Evolutionary conservation across 2,113 vertebrate genomes (phyloP).

Genomic region (Otocyon megalotis): DNA sequence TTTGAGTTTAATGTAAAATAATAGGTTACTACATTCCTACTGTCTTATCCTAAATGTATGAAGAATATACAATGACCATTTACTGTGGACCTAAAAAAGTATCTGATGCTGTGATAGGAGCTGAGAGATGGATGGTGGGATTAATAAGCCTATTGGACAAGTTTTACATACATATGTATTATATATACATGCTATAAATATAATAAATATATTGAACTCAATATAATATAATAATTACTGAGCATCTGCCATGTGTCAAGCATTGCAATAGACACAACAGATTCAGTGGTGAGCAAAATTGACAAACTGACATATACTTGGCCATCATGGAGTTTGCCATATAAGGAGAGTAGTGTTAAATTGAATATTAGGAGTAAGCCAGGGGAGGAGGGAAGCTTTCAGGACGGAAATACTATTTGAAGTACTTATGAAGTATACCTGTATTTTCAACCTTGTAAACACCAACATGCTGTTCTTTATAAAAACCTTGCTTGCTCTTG

Average conservation of each 20-base stretch:
- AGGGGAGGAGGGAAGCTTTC: not conserved
- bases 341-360: not conserved
- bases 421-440: not conserved
- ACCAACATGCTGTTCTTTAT: not conserved
- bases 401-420: not conserved
- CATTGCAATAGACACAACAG: not conserved
- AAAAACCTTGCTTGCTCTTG: not conserved
- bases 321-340: not conserved
- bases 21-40: not conserved
- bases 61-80: not conserved
- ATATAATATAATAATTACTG: not conserved
- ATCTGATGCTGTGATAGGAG: not conserved
- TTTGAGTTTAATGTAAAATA: constrained; percentile 3
- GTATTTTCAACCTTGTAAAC: constrained; percentile 28
- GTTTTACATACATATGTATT: not conserved
- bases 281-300: not conserved
- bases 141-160: not conserved
- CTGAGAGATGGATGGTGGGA: not conserved
- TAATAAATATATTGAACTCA: not conserved
- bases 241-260: not conserved
- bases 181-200: not conserved
- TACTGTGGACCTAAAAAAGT: not conserved
- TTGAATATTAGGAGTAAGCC: not conserved
- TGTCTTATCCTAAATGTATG: not conserved
- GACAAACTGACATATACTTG: not conserved